Evolutionary conservation across 2,888 invertebrate species (phyloP).

Genomic region (Chromoteleia sp.): DNA sequence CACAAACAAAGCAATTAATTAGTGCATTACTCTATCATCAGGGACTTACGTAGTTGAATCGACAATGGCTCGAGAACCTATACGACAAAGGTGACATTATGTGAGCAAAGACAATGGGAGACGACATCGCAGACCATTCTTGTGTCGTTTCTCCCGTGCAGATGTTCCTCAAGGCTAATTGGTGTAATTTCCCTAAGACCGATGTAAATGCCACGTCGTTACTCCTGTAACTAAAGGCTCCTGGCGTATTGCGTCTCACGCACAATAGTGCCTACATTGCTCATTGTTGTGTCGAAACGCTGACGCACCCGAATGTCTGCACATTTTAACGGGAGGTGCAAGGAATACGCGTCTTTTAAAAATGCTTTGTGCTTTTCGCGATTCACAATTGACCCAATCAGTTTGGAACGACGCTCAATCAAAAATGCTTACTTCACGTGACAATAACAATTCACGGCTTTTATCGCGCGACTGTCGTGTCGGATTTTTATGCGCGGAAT

Average conservation of each 20-base stretch:
- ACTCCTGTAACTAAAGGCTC: conserved; percentile 65
- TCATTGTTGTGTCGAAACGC: conserved; percentile 61
- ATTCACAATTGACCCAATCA: conserved; percentile 58
- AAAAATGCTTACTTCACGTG: conserved; percentile 33
- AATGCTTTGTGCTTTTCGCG: conserved; percentile 29
- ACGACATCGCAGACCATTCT: conserved; percentile 74
- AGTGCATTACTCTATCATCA: conserved; percentile 30
- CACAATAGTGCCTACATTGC: conserved; percentile 69
- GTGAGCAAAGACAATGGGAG: conserved; percentile 66
- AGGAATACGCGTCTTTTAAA: conserved; percentile 48
- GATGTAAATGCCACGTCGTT: conserved; percentile 78
- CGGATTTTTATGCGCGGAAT: conserved; percentile 31
- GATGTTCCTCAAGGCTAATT: conserved; percentile 67
- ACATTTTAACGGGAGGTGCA: conserved; percentile 34
- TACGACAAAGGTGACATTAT: conserved; percentile 61
- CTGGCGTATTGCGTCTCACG: conserved; percentile 53
- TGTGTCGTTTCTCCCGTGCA: conserved; percentile 60
- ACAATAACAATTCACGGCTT: conserved; percentile 28
- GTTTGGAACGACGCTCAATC: conserved; percentile 42
- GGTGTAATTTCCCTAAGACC: conserved; percentile 73
- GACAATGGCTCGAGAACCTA: conserved; percentile 66
- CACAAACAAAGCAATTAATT: conserved; percentile 48
- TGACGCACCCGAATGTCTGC: conserved; percentile 53
- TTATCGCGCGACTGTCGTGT: conserved; percentile 26
- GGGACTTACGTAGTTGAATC: conserved; percentile 47